Evolutionary conservation across 2,113 vertebrate genomes (phyloP).

Genomic region (Melospiza georgiana): DNA sequence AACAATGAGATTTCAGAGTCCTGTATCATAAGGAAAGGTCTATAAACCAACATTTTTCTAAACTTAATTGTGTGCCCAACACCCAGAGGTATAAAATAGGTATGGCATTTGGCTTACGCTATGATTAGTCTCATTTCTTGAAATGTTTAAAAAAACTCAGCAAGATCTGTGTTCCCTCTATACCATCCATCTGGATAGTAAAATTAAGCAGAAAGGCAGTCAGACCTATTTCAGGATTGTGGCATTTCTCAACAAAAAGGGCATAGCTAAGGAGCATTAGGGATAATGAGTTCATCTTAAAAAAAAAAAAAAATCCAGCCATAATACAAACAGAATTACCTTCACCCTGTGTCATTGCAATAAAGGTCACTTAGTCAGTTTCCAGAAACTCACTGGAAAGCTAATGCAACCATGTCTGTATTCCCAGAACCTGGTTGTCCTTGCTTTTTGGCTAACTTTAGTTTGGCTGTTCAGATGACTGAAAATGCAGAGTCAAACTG

Average conservation of each 20-base stretch:
- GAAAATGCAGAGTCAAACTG: neutral
- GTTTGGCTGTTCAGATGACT: neutral
- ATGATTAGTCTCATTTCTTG: neutral
- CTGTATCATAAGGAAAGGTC: neutral
- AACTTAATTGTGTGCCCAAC: neutral
- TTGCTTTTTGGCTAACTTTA: neutral
- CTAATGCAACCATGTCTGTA: neutral
- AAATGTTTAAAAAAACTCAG: slow-evolving; percentile 14
- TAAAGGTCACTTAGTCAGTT: neutral
- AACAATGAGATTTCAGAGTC: neutral
- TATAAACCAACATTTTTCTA: neutral
- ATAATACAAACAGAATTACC: neutral
- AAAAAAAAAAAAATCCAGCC: neutral
- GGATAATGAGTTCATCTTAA: neutral
- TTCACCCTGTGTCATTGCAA: neutral
- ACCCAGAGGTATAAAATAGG: neutral
- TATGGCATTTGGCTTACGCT: neutral
- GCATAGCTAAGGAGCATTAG: neutral
- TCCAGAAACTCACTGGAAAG: neutral
- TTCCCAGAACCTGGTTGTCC: neutral
- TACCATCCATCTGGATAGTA: neutral
- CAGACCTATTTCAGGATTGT: neutral
- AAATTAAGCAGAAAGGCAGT: neutral
- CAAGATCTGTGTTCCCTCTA: neutral
- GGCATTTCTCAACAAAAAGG: neutral